These are phyloP conservation scores for Oceanites oceanicus DNA, from an alignment of 2,113 vertebrate species.

Conservation along the genomic window DNA sequence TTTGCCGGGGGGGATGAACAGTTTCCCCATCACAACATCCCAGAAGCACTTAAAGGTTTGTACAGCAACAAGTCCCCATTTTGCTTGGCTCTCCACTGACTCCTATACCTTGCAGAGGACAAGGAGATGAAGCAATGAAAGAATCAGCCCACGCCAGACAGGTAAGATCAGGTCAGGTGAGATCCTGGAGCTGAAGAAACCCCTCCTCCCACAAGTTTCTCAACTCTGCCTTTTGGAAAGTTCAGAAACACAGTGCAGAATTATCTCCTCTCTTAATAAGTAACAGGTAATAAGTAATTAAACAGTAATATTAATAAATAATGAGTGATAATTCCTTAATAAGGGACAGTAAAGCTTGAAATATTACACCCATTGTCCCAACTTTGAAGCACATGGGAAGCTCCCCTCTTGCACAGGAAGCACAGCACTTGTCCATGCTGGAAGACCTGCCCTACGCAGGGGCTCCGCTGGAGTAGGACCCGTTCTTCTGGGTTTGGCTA, in stretches of 20 bases:
- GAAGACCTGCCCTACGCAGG: not conserved
- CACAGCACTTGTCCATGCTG: accelerated
- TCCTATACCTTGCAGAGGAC: not conserved
- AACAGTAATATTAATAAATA: not conserved
- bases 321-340: not conserved
- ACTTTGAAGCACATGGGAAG: not conserved
- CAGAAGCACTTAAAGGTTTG: not conserved
- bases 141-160: not conserved
- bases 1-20: not conserved
- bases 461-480: not conserved
- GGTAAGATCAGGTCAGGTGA: not conserved
- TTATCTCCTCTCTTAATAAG: not conserved
- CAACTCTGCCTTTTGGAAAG: not conserved
- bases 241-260: not conserved
- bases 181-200: not conserved
- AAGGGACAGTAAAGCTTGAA: not conserved
- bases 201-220: not conserved
- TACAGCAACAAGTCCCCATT: not conserved
- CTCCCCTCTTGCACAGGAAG: not conserved
- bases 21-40: not conserved
- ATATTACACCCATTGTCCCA: not conserved
- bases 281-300: not conserved
- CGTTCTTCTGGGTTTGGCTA: not conserved
- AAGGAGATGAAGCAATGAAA: not conserved
- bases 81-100: not conserved